Base-by-base conservation (phyloP, 2,888 invertebrate species). In the Sussaba pulchella region DNA sequence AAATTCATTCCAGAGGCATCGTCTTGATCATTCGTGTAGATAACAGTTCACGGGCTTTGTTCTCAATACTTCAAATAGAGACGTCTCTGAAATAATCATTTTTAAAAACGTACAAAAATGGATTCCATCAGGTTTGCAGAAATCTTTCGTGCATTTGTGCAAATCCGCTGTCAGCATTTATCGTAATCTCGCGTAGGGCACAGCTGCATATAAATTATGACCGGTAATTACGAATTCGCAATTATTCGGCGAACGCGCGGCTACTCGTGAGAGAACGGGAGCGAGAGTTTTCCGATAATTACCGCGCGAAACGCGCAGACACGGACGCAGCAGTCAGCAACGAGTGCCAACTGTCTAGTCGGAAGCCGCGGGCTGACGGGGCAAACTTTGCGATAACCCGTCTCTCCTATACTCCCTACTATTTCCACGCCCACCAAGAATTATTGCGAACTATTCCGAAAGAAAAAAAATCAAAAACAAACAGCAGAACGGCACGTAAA, bases 261-360 rank as follows among this genome's bases (percentile, higher is more conserved):
- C 24, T 17, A 17, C 57, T 36, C 21, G 14, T 47, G 54, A 24
- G 59, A 14, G 66, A 14, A 21, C 0, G 36, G 41, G 47, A 43
- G 45, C 19, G 74, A 74, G 82, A 79, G 78, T 80, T 83, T 85
- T 82, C 82, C 83, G 80, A 85, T 84, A 84, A 85, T 83, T 84
- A 75, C 74, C 79, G 79, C 52, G 41, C 24, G 26, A 24, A 21
- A 64, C 66, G 52, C 39, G 39, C 66, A 6, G 31, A 31, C 31
- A 31, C 52, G 50, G 52, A 70, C 59, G 71, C 75, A 66, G 66
- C 75, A 75, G 66, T 75, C 79, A 74, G 78, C 73, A 74, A 45
- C 57, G 79, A 70, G 66, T 66, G 50, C 31, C 74, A 71, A 71
- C 75, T 80, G 75, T 80, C 79, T 75, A 67, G 61, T 67, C 75